Base-by-base conservation (phyloP, 2,113 vertebrate species). In the Chamaea fasciata region DNA sequence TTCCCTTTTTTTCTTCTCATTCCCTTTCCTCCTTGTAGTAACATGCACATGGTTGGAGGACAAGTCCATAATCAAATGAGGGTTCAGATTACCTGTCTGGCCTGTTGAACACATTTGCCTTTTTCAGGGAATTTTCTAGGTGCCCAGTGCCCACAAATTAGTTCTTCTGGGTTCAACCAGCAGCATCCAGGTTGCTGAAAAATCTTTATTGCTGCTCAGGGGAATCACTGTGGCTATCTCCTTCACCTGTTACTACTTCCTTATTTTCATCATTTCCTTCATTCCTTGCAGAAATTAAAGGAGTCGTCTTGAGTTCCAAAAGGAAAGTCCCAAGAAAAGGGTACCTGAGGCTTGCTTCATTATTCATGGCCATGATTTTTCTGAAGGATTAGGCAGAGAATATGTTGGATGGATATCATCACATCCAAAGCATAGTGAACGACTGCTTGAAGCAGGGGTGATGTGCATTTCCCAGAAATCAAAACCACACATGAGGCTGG, bases 401-500 rank as follows among this genome's bases (percentile, higher is more conserved):
- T 0, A 75, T 22, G 24, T 65, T 37, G 33, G 15, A 30, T 65
- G 33, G 62, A 31, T 30, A 23, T 42, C 11, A 41, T 28, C 7
- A 35, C 50, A 55, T 37, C 49, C 49, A 55, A 65, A 41, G 22
- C 17, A 37, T 5, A 37, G 18, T 4, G 7, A 15, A 59, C 42
- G 41, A 31, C 31, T 87, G 24, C 27, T 74, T 10, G 23, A 27
- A 60, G 26, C 56, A 90, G 8, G 9, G 14, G 0, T 42, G 19
- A 22, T 3, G 3, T 13, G 4, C 5, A 8, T 21, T 65, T 68
- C 68, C 33, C 52, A 78, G 33, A 62, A 39, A 17, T 37, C 5
- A 73, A 84, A 90, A 47, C 6, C 11, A 33, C 3, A 0, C 0
- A 0, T 0, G 4, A 26, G 12, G 9, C 0, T 47, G 44, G 18